These are phyloP conservation scores for Erithacus rubecula DNA, from an alignment of 2,797 vertebrate species.

Conservation along the genomic window DNA sequence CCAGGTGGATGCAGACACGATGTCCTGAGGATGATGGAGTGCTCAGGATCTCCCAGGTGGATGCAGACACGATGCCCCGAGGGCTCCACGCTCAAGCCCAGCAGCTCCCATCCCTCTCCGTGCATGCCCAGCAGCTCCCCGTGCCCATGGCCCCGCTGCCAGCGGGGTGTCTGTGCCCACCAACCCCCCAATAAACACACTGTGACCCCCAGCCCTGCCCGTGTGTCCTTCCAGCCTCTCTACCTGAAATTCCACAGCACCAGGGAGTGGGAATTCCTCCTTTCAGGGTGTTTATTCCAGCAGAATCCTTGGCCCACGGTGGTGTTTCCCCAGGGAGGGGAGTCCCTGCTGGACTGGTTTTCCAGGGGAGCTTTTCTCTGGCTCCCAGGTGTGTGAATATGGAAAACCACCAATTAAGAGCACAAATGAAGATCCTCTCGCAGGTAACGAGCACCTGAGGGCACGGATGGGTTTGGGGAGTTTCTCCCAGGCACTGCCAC, in stretches of 20 bases:
- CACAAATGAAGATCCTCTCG: not conserved
- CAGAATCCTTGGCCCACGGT: rapidly evolving
- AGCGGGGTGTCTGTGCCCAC: not conserved
- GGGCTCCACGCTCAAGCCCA: rapidly evolving
- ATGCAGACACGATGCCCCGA: not conserved
- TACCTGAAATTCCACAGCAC: rapidly evolving
- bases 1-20: no score
- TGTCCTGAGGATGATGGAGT: no score
- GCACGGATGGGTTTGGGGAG: not conserved
- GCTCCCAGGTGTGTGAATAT: not conserved
- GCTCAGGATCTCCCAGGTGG: not conserved
- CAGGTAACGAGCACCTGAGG: not conserved
- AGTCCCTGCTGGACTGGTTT: not conserved
- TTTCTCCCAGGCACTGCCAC: not conserved
- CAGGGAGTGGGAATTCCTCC: not conserved
- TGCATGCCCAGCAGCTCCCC: not conserved
- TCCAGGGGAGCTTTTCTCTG: not conserved
- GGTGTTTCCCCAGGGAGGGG: not conserved
- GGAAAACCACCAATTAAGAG: slow-evolving; percentile 12
- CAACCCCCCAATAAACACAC: slow-evolving; percentile 15
- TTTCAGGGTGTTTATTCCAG: not conserved
- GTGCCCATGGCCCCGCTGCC: not conserved
- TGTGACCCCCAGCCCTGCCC: not conserved
- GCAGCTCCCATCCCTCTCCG: rapidly evolving
- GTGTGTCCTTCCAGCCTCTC: not conserved